These are phyloP conservation scores for Anomalospiza imberbis DNA, from an alignment of 2,797 vertebrate genomes.

Conservation along the genomic window DNA sequence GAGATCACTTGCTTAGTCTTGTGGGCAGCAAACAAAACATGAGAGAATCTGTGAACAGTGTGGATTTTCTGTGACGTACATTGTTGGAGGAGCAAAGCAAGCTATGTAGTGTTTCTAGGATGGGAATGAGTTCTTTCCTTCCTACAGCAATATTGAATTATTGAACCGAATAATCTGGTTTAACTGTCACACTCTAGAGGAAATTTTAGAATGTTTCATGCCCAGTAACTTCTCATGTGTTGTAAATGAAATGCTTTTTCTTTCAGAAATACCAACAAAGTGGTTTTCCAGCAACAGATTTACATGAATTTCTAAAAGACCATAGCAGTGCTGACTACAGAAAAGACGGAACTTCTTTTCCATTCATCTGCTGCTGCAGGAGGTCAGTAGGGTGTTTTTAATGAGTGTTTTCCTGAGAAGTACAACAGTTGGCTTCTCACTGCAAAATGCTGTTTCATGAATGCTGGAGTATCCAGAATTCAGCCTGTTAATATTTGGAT, in stretches of 20 bases:
- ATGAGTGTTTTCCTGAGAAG: not conserved
- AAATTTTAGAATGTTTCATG: not conserved
- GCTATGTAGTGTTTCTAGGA: not conserved
- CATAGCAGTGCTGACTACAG: slow-evolving; percentile 29
- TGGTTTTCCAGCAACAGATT: slow-evolving; percentile 88
- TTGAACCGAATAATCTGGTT: not conserved
- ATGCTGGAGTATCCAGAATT: not conserved
- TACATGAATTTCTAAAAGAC: slow-evolving; percentile 86
- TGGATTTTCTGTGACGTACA: not conserved
- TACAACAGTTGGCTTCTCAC: not conserved
- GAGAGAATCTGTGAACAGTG: not conserved
- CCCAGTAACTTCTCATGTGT: not conserved
- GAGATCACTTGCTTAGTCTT: not conserved
- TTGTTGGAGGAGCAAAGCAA: not conserved
- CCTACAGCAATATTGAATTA: not conserved
- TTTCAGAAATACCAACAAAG: slow-evolving; percentile 88
- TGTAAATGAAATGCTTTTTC: not conserved
- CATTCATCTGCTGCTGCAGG: slow-evolving; percentile 77
- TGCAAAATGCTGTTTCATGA: not conserved
- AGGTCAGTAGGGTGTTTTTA: slow-evolving; percentile 72
- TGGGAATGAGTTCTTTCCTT: not conserved
- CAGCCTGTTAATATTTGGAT: not conserved
- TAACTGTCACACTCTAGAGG: not conserved
- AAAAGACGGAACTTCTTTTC: slow-evolving; percentile 6
- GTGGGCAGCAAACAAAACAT: not conserved